Evolutionary conservation across 2,888 invertebrate species (phyloP).

Genomic region (Hyposoter didymator): DNA sequence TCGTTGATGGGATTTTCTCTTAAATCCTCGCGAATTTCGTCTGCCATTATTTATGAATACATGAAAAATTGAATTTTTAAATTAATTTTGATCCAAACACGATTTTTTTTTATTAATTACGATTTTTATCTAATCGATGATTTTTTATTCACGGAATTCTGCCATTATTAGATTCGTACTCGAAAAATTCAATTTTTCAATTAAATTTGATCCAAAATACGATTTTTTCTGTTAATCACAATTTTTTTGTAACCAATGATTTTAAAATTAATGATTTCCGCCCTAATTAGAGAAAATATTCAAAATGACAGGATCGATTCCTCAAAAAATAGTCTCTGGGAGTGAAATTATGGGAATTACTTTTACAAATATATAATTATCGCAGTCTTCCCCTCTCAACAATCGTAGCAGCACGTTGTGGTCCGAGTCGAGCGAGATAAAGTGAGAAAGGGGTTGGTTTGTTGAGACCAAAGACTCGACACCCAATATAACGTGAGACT

Average conservation of each 20-base stretch:
- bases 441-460: slow-evolving; percentile 4
- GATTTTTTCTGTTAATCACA: not conserved
- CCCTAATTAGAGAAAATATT: too few species aligned
- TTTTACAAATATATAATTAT: not conserved
- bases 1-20: not conserved
- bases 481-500: slow-evolving; percentile 62
- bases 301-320: too few species aligned
- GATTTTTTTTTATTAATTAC: not conserved
- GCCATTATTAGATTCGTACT: not conserved
- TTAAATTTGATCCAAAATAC: not conserved
- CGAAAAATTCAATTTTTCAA: too few species aligned
- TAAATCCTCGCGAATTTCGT: not conserved
- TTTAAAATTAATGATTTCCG: too few species aligned
- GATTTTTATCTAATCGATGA: not conserved
- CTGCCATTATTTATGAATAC: not conserved
- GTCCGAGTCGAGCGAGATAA: not conserved
- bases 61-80: too few species aligned
- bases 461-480: slow-evolving; percentile 49
- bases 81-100: not conserved
- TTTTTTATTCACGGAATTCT: too few species aligned
- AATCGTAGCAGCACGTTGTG: slow-evolving; percentile 37
- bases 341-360: not conserved
- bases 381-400: slow-evolving; percentile 44
- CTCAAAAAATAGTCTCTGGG: not conserved
- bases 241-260: not conserved